Base-by-base conservation (phyloP, 2,888 invertebrate genomes). In the Auanema sp. region DNA sequence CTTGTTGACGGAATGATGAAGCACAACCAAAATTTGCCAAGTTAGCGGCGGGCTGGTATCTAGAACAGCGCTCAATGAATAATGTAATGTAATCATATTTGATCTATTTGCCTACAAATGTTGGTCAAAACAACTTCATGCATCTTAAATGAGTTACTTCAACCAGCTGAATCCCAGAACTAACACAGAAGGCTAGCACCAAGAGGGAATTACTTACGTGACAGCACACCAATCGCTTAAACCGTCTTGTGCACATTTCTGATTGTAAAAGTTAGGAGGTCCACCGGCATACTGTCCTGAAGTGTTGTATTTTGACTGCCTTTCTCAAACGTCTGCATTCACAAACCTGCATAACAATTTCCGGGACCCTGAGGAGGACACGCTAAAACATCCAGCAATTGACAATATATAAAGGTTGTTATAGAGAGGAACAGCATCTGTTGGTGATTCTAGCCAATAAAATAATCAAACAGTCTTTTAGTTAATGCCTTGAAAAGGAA, bases 11-110 rank as follows among this genome's bases (percentile, higher is more conserved):
- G 24, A 60, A 60, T 4, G 25, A 33, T 25, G 42, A 52, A 50
- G 59, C 59, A 60, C 59, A 60, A 12, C 59, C 59, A 44, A 60
- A 60, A 16, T 42, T 60, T 12, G 59, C 59, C 18, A 51, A 40
- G n/a, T 44, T 43, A 16, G 10, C 6, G 11, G 33, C 11, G 12
- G 59, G 59, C 24, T 60, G 59, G 43, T 42, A 60, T 42, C 59
- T 60, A 43, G 33, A 54, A 53, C 16, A 18, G 47, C 21, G 16
- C 47, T 18, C 8, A 47, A 21, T 47, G 16, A 21, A 47, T 47
- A 21, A 47, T 16, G 21, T 47, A 21, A 18, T 47, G 21, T 18
- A 21, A 47, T 47, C 47, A 47, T 47, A 16, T 33, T 33, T 33
- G 33, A 33, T 33, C 33, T 33, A 33, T 47, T 21, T 21, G 16